These are phyloP conservation scores for Seira musarum DNA, from an alignment of 2,888 invertebrate genomes.

Conservation along the genomic window DNA sequence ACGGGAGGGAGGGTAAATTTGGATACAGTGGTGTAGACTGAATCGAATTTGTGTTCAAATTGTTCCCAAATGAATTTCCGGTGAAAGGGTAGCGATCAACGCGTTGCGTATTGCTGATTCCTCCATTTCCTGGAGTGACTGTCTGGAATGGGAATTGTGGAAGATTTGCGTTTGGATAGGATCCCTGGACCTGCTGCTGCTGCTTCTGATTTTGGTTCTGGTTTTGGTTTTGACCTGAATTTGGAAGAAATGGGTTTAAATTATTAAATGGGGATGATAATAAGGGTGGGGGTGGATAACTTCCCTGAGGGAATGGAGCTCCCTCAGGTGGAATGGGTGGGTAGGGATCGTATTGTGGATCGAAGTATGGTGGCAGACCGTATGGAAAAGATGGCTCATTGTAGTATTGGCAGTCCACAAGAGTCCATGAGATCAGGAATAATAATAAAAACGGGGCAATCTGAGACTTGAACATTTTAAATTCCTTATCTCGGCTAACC, in stretches of 20 bases:
- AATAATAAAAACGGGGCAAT: constrained; percentile 33
- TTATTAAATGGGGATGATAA: too few species aligned
- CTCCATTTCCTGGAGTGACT: constrained; percentile 28
- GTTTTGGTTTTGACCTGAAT: constrained; percentile 29
- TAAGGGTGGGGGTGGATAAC: constrained; percentile 25
- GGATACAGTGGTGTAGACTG: constrained; percentile 21
- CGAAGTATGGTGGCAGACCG: too few species aligned
- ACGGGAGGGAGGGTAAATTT: constrained; percentile 34
- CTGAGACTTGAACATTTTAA: constrained; percentile 34
- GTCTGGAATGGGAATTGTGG: constrained; percentile 40
- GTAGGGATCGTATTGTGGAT: constrained; percentile 42
- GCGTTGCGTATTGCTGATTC: constrained; percentile 13
- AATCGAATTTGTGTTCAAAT: background rate
- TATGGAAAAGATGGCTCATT: too few species aligned
- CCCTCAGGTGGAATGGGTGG: constrained; percentile 30
- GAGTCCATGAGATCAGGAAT: background rate
- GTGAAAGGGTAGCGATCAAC: constrained; percentile 43
- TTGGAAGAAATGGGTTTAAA: constrained; percentile 45
- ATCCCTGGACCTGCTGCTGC: constrained; percentile 32
- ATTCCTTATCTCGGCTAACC: too few species aligned
- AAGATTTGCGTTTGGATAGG: constrained; percentile 39
- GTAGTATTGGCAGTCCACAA: constrained; percentile 43
- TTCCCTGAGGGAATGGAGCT: constrained; percentile 19
- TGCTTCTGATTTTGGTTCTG: constrained; percentile 14
- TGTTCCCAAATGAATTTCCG: constrained; percentile 24